phyloP scores from a whole-genome alignment of 2,797 vertebrate species.

The Lophotriccus pileatus region DNA sequence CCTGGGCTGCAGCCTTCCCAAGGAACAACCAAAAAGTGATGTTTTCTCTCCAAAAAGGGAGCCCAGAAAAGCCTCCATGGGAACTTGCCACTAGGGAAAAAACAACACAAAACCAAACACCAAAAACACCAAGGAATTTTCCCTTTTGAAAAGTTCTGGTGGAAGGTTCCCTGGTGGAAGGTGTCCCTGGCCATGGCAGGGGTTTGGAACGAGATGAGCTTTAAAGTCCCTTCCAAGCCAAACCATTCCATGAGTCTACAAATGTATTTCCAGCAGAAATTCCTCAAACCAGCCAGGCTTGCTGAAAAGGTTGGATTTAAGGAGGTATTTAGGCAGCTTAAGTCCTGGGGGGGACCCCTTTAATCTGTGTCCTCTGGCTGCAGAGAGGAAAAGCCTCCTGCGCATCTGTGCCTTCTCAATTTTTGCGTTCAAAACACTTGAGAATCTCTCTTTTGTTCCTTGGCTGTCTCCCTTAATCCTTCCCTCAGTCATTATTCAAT shows the following conservation, averaged over 20 bases:
- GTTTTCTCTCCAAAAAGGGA: neutral
- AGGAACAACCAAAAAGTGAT: neutral
- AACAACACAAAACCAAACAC: too few species aligned
- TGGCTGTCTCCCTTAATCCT: constrained; percentile 28
- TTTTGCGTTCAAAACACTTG: neutral
- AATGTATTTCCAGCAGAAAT: neutral
- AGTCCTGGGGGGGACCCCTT: neutral
- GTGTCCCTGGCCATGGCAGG: neutral
- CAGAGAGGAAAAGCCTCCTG: neutral
- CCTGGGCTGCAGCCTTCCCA: neutral
- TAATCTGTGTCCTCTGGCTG: neutral
- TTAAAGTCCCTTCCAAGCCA: neutral
- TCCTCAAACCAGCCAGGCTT: neutral
- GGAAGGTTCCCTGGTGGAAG: neutral
- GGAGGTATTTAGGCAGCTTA: neutral
- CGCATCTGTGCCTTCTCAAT: neutral
- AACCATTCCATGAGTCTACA: neutral
- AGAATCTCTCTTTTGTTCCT: constrained; percentile 40
- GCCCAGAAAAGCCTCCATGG: neutral
- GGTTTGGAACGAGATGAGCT: neutral
- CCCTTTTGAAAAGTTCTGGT: neutral
- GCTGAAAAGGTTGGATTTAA: neutral
- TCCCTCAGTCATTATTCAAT: constrained; percentile 65
- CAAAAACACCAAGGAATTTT: fast-evolving
- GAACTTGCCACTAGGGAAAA: neutral